Evolutionary conservation across 2,797 vertebrate genomes (phyloP).

Genomic region (Acanthopagrus latus): DNA sequence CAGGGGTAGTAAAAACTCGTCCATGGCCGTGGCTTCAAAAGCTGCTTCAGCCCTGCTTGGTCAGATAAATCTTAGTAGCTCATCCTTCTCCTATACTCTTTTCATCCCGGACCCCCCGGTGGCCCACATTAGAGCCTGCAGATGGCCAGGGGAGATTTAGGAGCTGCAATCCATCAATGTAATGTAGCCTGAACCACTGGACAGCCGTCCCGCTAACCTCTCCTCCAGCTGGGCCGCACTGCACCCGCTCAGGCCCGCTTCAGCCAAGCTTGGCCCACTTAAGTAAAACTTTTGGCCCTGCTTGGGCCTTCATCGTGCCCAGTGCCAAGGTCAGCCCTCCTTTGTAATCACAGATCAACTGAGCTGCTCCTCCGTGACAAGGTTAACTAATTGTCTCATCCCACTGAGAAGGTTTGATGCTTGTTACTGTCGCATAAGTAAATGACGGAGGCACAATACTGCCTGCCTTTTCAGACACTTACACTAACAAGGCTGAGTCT

Average conservation of each 20-base stretch:
- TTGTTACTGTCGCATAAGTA: slow-evolving; percentile 20
- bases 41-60: slow-evolving; percentile 64
- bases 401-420: slow-evolving; percentile 20
- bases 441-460: slow-evolving; percentile 28
- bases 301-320: slow-evolving; percentile 27
- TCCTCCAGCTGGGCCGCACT: slow-evolving; percentile 69
- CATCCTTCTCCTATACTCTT: slow-evolving; percentile 81
- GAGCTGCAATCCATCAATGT: slow-evolving; percentile 83
- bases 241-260: slow-evolving; percentile 41
- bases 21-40: slow-evolving; percentile 59
- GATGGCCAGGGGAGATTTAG: slow-evolving; percentile 84
- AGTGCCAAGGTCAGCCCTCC: slow-evolving; percentile 38
- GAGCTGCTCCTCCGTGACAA: slow-evolving; percentile 18
- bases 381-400: slow-evolving; percentile 36
- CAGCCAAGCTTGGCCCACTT: slow-evolving; percentile 68
- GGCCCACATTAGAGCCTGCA: slow-evolving; percentile 83
- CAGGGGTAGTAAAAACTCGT: slow-evolving; percentile 77
- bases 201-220: slow-evolving; percentile 70
- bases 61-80: slow-evolving; percentile 82
- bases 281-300: slow-evolving; percentile 50
- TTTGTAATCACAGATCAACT: slow-evolving; percentile 53
- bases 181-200: slow-evolving; percentile 74
- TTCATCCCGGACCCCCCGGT: slow-evolving; percentile 78
- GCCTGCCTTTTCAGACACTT: slow-evolving; percentile 38
- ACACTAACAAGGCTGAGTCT: slow-evolving; percentile 49